Conservation (phyloP, 1,140 invertebrate genomes). For the Potamilus streckersoni region DNA sequence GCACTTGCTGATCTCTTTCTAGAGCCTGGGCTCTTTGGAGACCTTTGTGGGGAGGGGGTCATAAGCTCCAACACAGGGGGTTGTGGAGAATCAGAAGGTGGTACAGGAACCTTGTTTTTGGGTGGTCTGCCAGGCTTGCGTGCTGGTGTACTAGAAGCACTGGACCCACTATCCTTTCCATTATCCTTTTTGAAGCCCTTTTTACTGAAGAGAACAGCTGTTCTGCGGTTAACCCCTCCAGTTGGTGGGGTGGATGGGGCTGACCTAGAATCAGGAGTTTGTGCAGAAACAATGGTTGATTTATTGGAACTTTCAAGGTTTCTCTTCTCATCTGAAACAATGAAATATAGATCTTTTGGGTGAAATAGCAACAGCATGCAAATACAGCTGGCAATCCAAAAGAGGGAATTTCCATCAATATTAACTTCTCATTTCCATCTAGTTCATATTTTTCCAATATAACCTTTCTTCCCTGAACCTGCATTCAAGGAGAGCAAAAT, state of each 20-base stretch:
- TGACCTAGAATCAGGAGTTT: neutral
- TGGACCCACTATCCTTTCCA: slow-evolving; percentile 27
- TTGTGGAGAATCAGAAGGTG: slow-evolving; percentile 40
- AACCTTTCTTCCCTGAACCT: no score
- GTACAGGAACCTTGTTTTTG: slow-evolving; percentile 32
- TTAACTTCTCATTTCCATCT: no score
- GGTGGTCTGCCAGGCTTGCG: slow-evolving; percentile 48
- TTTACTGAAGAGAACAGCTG: slow-evolving; percentile 84
- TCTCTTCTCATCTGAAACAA: no score
- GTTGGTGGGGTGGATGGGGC: slow-evolving; percentile 37
- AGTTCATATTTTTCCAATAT: no score
- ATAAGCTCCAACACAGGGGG: slow-evolving; percentile 44
- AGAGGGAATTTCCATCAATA: no score
- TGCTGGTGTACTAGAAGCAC: slow-evolving; percentile 31
- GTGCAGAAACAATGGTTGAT: no score
- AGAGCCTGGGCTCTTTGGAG: slow-evolving; percentile 39
- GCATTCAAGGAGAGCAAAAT: no score
- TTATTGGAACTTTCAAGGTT: no score
- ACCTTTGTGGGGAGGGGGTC: slow-evolving; percentile 28
- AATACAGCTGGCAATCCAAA: no score
- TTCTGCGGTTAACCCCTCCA: slow-evolving; percentile 81
- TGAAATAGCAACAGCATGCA: no score
- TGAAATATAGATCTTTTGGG: no score
- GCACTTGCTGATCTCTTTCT: slow-evolving; percentile 58
- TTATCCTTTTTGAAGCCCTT: slow-evolving; percentile 71